These are phyloP conservation scores for Bellardia pandia DNA, from an alignment of 2,888 invertebrate genomes.

Conservation along the genomic window DNA sequence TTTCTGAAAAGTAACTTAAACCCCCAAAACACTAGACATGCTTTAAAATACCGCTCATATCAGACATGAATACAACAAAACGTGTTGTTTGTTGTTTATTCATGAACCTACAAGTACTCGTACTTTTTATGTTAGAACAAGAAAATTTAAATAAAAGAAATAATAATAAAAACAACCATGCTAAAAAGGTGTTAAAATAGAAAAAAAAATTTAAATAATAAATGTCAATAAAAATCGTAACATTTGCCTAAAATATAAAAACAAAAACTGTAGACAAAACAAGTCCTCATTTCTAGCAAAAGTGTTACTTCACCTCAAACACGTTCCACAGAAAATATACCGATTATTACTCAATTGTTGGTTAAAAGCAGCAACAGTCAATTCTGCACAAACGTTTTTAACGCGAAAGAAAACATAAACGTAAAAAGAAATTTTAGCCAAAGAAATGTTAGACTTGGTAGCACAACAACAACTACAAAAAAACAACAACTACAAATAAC, in stretches of 20 bases:
- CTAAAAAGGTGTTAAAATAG: slow-evolving; percentile 15
- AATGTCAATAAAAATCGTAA: slow-evolving; percentile 24
- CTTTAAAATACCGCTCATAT: slow-evolving; percentile 2
- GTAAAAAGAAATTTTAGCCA: slow-evolving; percentile 43
- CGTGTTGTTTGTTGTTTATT: slow-evolving; percentile 61
- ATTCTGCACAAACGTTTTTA: slow-evolving; percentile 9
- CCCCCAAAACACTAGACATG: neutral
- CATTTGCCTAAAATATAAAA: slow-evolving; percentile 22
- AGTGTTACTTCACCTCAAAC: slow-evolving; percentile 72
- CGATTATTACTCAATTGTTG: slow-evolving; percentile 65
- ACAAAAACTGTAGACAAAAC: slow-evolving; percentile 42
- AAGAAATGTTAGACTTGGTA: slow-evolving; percentile 20
- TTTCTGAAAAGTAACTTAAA: neutral
- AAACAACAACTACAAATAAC: slow-evolving; percentile 44
- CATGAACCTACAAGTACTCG: neutral
- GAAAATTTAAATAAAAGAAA: slow-evolving; percentile 2
- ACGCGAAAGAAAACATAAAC: slow-evolving; percentile 32
- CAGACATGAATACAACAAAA: slow-evolving; percentile 50
- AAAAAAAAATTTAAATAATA: slow-evolving; percentile 12
- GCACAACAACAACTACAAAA: neutral
- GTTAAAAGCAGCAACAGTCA: slow-evolving; percentile 19
- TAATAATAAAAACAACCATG: slow-evolving; percentile 17
- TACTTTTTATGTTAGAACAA: slow-evolving; percentile 34
- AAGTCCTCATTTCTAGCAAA: slow-evolving; percentile 64
- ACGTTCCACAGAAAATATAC: slow-evolving; percentile 53